Evolutionary conservation across 2,113 vertebrate genomes (phyloP), one percentile per base, ranked within the genome.

Genomic region (Cryptotis parvus): DNA sequence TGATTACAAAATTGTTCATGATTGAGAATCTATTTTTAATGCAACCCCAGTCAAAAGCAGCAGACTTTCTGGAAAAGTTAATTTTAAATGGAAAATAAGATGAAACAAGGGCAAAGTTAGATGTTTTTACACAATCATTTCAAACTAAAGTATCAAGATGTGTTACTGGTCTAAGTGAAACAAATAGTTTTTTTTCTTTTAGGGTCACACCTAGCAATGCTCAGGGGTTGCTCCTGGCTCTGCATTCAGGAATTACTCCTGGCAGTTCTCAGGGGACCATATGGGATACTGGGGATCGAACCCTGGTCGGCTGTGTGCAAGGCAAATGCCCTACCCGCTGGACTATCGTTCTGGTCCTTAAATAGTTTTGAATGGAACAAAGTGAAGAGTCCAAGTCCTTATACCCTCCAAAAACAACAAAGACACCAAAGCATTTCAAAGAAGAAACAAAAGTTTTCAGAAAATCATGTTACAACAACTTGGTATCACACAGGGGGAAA

Each of bases 31-130:
- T 49, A 49, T 49, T 49, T 49, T 49, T 58, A 65, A 11, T 75
- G 35, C 6, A 69, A 65, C 65, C 31, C 45, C n/a, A 82, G 33
- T 73, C 37, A 94, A 66, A 72, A 66, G 8, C 41, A 76, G 39
- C 31, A 65, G 55, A 35, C 22, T 93, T 78, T 91, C 72, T 83
- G 78, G 73, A 70, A 29, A 91, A 92, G 43, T 49, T 77, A 86
- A 85, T 89, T 90, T 69, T 90, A 90, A 90, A 92, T 75, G 70
- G 90, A 79, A 92, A 86, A 39, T 72, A 58, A 89, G 41, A 58
- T 86, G 86, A 92, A 86, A 78, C 15, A 95, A 66, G 69, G 89
- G 37, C 35, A 78, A 87, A 93, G 24, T 77, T 87, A 37, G 35
- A 49, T 65, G 70, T 63, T 37, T 93, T 91, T 39, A 66, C 43